Evolutionary conservation across 2,888 invertebrate genomes (phyloP), one percentile per base, ranked within the genome.

Genomic region (Lutraria lutraria): DNA sequence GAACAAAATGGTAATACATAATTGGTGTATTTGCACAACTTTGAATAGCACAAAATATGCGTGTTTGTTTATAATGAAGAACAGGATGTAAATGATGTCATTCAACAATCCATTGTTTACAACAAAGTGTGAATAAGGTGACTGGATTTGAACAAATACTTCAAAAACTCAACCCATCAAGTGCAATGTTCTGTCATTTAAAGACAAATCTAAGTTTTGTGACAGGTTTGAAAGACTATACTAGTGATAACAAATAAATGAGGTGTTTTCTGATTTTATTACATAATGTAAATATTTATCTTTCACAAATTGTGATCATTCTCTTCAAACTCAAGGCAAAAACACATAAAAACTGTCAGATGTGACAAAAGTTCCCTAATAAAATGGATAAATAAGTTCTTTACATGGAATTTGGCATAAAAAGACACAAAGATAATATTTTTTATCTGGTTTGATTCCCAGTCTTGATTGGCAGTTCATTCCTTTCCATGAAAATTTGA

Each of bases 211-310:
- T 25, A 68, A 25, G 63, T 68, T 68, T 68, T n/a, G 13, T 68
- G 12, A 13, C 10, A 25, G 8, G 63, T 68, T 25, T 68, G 25
- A 68, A 25, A 68, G 25, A 60, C n/a, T n/a, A 68, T 25, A 43
- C 43, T 43, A 8, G 43, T 4, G 12, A 68, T 68, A 25, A 68
- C 63, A 25, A 68, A 68, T 25, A 68, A 68, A 68, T 25, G 25
- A 68, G 4, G 25, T 25, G 25, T 68, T n/a, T 68, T 68, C 63
- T 25, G 63, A 68, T 68, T 68, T 68, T 68, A 68, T 68, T 68
- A 68, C 63, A n/a, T 25, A 68, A 68, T 12, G 63, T 68, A 68
- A 68, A 68, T 68, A 68, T 68, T 68, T 25, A 68, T 68, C 63
- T 68, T 68, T 68, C 63, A 68, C 63, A 25, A 25, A 68, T 68